These are phyloP conservation scores for Agelas oroides DNA, from an alignment of 37 sponge, comb jelly and placozoan genomes.

Conservation along the genomic window DNA sequence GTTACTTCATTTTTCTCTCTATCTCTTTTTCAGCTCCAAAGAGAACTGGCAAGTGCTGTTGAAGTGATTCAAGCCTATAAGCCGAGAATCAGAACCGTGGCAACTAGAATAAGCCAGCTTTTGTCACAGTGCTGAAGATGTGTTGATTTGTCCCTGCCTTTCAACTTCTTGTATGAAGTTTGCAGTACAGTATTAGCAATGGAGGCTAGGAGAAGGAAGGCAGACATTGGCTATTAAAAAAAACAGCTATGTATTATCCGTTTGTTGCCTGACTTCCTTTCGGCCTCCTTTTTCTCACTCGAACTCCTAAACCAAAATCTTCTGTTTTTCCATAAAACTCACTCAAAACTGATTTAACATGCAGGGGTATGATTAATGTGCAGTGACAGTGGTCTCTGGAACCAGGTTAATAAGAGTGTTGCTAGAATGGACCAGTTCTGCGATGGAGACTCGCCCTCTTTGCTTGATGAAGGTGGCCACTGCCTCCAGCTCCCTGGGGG, in stretches of 20 bases:
- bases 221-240: no score
- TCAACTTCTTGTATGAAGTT: no score
- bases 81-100: not conserved
- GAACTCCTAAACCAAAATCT: no score
- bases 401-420: constrained; percentile 79
- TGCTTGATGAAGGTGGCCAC: constrained; percentile 90
- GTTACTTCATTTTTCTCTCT: not conserved
- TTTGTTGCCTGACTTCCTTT: no score
- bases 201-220: no score
- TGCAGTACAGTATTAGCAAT: no score
- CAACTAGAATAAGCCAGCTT: not conserved
- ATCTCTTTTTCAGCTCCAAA: not conserved
- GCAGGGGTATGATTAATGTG: not conserved
- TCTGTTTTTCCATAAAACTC: no score
- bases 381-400: constrained; percentile 10
- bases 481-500: constrained; percentile 80
- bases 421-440: constrained; percentile 87
- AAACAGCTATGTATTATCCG: no score
- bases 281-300: no score
- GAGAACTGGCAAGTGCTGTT: constrained; percentile 2
- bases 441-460: constrained; percentile 89
- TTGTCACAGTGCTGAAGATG: not conserved
- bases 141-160: no score
- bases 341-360: not conserved
- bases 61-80: not conserved